Evolutionary conservation across 2,797 vertebrate genomes (phyloP).

Genomic region (Melanogrammus aeglefinus): DNA sequence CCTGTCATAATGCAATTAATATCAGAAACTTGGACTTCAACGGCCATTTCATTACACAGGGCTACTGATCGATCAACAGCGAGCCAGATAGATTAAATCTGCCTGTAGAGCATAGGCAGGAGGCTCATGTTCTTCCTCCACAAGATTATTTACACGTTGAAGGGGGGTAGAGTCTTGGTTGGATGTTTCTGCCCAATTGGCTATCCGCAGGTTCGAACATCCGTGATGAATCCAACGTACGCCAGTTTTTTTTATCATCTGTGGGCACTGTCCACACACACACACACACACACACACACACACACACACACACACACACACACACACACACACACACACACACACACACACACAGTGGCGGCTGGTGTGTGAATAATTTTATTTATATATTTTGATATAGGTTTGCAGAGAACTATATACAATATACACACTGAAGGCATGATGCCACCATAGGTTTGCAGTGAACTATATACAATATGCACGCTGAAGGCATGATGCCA

Average conservation of each 20-base stretch:
- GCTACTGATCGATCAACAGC: slow-evolving; percentile 43
- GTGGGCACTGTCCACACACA: not conserved
- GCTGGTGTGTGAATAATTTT: no score
- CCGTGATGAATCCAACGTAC: slow-evolving; percentile 3
- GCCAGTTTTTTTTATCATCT: not conserved
- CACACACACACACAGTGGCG: no score
- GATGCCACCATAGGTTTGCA: no score
- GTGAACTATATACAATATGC: no score
- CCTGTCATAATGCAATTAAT: slow-evolving; percentile 28
- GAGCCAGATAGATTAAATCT: slow-evolving; percentile 29
- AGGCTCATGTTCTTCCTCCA: not conserved
- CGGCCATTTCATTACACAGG: slow-evolving; percentile 42
- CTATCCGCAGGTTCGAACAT: not conserved
- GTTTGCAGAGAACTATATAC: no score
- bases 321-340: not conserved
- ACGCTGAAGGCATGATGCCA: no score
- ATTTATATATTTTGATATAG: no score
- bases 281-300: not conserved
- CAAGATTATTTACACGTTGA: not conserved
- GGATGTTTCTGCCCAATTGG: not conserved
- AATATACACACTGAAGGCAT: no score
- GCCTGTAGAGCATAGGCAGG: not conserved
- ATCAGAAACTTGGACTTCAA: slow-evolving; percentile 34
- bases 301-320: not conserved
- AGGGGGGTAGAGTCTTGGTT: slow-evolving; percentile 32